Conservation (phyloP, 2,888 invertebrate species). For the Rhimphoctona megacephalus region DNA sequence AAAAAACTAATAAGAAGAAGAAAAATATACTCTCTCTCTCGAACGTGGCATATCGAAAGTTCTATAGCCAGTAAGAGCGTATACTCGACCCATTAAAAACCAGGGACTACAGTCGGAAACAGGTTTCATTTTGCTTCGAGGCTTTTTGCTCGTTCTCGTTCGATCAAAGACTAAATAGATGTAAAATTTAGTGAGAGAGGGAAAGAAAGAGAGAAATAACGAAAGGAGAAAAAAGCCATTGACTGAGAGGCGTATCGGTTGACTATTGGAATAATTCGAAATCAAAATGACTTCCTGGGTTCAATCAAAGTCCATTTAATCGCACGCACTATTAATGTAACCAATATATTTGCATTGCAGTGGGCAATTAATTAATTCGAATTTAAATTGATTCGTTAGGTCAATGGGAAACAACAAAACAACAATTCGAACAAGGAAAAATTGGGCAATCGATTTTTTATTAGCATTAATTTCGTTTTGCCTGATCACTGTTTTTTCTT, state of each 20-base stretch:
- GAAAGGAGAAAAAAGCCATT: neutral
- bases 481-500: neutral
- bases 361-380: neutral
- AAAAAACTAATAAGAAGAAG: slow-evolving; percentile 25
- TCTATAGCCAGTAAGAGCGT: slow-evolving; percentile 5
- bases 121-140: slow-evolving; percentile 72
- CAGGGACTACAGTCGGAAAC: slow-evolving; percentile 72
- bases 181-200: neutral
- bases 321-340: neutral
- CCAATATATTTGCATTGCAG: neutral
- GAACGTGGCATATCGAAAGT: slow-evolving; percentile 39
- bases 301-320: neutral
- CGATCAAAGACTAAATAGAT: slow-evolving; percentile 51
- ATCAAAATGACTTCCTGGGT: neutral
- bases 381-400: neutral
- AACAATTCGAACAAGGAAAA: too few relatives aligned
- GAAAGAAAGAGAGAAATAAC: neutral
- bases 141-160: slow-evolving; percentile 62
- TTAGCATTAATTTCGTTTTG: neutral
- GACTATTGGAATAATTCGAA: slow-evolving; percentile 1
- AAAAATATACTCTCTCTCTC: slow-evolving; percentile 44
- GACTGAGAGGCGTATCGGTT: neutral
- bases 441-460: too few relatives aligned
- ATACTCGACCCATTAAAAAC: slow-evolving; percentile 70
- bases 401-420: neutral